Base-by-base conservation (phyloP, 2,888 invertebrate species). In the Drosophila vallismaia region DNA sequence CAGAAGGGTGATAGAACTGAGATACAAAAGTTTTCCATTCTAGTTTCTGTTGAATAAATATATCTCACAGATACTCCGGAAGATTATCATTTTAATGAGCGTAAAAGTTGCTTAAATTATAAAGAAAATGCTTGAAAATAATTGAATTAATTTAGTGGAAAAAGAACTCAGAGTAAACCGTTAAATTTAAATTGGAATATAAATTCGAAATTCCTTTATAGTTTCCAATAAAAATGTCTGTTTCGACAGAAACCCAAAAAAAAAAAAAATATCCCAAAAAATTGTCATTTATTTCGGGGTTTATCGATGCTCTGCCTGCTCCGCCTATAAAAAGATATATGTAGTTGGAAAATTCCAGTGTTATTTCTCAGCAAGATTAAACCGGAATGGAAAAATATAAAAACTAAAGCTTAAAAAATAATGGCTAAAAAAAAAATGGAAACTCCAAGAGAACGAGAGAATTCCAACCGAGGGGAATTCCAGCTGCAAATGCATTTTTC, bases 401-500 rank as follows among this genome's bases (percentile, higher is more conserved):
- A 63, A 45, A 52, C 66, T 14, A 56, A 28, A 56, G 55, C 52
- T 64, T 31, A 44, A 52, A 63, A 49, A 60, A 50, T 36, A n/a
- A 12, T 31, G 53, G 10, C 4, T 14, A 19, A 9, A 44, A 60
- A n/a, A n/a, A n/a, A n/a, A n/a, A n/a, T n/a, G n/a, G n/a, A n/a
- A n/a, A n/a, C n/a, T n/a, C n/a, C n/a, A n/a, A n/a, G n/a, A n/a
- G n/a, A n/a, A n/a, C n/a, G n/a, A n/a, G 48, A 66, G 46, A 67
- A 44, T 66, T 36, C 67, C 64, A 50, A 53, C 63, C 26, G 4
- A 40, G 36, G 31, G 71, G 64, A 64, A 54, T 40, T 68, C 69
- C 46, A 54, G 68, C 69, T 54, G 64, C n/a, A 45, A 64, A 64
- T 68, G 64, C 73, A 72, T 70, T 69, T 60, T 68, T 64, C 55